phyloP scores from a whole-genome alignment of 1,140 invertebrate genomes.

The Drosophila eugracilis region DNA sequence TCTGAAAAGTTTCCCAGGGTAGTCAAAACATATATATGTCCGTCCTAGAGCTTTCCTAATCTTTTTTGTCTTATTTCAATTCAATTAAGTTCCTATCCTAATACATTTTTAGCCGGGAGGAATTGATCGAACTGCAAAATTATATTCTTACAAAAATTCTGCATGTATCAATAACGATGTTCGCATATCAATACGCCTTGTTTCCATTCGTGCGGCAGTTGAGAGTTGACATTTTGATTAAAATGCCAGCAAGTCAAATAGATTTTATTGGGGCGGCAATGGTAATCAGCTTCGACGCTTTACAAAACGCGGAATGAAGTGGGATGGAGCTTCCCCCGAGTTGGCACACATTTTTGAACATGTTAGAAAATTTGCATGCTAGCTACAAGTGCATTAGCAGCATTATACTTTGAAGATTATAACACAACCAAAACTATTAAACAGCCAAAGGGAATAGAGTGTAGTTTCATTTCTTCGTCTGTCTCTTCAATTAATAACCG shows the following conservation, averaged over 20 bases:
- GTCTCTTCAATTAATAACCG: neutral
- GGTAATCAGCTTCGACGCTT: constrained; percentile 28
- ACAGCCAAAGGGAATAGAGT: too few species aligned
- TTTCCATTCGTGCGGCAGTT: constrained; percentile 49
- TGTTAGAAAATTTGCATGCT: neutral
- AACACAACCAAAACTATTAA: too few species aligned
- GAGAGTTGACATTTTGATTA: constrained; percentile 65
- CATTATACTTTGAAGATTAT: too few species aligned
- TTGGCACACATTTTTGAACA: too few species aligned
- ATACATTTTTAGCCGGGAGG: too few species aligned
- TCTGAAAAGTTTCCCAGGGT: constrained; percentile 10
- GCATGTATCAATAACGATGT: neutral
- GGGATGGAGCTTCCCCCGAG: neutral
- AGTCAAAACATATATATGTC: neutral
- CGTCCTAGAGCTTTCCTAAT: neutral
- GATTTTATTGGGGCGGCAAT: constrained; percentile 36
- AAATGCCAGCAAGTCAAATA: constrained; percentile 48
- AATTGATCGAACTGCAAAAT: constrained; percentile 6
- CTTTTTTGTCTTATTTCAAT: neutral
- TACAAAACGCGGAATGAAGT: neutral
- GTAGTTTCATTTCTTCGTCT: neutral
- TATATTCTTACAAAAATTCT: constrained; percentile 17
- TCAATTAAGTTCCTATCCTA: neutral
- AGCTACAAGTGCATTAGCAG: constrained; percentile 3
- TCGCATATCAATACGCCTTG: constrained; percentile 51